phyloP scores from a whole-genome alignment of 2,888 invertebrate genomes.

The Anticlea derivata region DNA sequence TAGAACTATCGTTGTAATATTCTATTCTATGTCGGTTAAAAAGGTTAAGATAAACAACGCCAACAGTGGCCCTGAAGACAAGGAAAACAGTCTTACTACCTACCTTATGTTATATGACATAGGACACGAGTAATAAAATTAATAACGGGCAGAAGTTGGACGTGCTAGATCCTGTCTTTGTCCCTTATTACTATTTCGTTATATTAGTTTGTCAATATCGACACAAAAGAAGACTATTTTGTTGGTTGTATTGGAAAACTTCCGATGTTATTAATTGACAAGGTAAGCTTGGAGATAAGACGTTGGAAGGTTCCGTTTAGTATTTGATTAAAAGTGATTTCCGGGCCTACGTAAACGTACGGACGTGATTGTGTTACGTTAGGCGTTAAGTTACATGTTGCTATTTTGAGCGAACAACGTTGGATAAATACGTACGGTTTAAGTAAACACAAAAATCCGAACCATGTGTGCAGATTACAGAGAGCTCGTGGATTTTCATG shows the following conservation, averaged over 20 bases:
- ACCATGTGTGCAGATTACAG: conserved; percentile 8
- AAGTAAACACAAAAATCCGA: conserved; percentile 9
- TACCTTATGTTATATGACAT: conserved; percentile 6
- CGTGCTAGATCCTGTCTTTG: conserved; percentile 13
- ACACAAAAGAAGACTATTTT: background rate
- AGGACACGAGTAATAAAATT: conserved; percentile 14
- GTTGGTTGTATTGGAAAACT: conserved; percentile 19
- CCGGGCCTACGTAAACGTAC: background rate
- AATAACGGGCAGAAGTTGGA: conserved; percentile 16
- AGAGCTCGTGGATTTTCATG: conserved; percentile 9
- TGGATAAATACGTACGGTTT: background rate
- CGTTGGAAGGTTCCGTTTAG: background rate
- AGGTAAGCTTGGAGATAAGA: conserved; percentile 7
- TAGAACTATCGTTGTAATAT: too few relatives aligned
- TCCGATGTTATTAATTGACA: conserved; percentile 20
- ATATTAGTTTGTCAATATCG: too few relatives aligned
- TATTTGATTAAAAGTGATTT: conserved; percentile 4
- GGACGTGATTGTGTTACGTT: conserved; percentile 2
- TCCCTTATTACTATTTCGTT: conserved; percentile 14
- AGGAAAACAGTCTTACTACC: conserved; percentile 4
- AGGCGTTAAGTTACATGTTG: background rate
- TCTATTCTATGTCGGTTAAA: background rate
- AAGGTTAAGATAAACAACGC: background rate
- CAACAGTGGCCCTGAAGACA: background rate
- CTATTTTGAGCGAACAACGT: background rate